These are phyloP conservation scores for Hyles vespertilio DNA, from an alignment of 1,140 invertebrate species.

Conservation along the genomic window DNA sequence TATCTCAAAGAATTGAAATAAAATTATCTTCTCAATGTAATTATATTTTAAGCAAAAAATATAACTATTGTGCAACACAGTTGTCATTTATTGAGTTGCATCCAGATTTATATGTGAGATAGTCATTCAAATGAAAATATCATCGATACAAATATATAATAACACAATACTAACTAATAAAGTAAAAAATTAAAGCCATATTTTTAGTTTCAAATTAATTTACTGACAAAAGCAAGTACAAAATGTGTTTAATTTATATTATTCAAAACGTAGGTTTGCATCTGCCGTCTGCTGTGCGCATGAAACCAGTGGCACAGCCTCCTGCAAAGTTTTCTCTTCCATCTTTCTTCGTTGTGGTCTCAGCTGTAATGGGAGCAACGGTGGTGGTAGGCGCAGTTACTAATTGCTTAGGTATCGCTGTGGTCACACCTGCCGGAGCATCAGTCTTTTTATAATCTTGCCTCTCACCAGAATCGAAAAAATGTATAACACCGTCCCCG, in stretches of 20 bases:
- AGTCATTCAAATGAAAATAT: not conserved
- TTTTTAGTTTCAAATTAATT: not conserved
- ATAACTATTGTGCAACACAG: no score
- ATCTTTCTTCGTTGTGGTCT: conserved; percentile 20
- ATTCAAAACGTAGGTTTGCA: conserved; percentile 36
- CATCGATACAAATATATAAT: no score
- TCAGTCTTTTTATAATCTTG: no score
- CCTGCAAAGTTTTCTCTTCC: conserved; percentile 45
- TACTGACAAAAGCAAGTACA: not conserved
- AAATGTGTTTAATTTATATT: not conserved
- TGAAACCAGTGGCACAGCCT: conserved; percentile 39
- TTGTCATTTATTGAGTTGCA: no score
- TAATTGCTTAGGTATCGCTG: conserved; percentile 2
- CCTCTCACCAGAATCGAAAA: no score
- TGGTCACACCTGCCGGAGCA: no score
- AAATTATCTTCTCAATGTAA: no score
- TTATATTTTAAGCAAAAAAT: no score
- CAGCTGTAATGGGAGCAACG: conserved; percentile 6
- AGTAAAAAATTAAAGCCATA: no score
- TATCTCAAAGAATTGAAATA: no score
- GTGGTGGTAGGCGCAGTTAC: conserved; percentile 10
- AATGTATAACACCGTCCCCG: not conserved
- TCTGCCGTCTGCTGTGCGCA: conserved; percentile 45
- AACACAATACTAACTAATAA: no score
- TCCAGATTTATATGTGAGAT: not conserved